Conservation (phyloP, 1,140 invertebrate genomes). For the Lycorma delicatula region DNA sequence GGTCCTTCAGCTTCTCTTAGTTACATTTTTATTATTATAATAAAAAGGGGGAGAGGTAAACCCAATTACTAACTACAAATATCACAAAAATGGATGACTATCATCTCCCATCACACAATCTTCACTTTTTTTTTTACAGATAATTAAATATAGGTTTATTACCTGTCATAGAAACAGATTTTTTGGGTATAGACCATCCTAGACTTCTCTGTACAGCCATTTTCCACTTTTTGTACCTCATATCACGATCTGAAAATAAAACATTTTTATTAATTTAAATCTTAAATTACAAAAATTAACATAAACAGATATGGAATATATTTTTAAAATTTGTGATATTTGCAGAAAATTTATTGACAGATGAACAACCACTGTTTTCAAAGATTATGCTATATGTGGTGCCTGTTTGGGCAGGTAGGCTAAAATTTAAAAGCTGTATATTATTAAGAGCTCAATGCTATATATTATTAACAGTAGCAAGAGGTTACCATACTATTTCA, state of each 20-base stretch:
- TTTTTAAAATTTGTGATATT: slow-evolving; percentile 5
- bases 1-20: too few species aligned
- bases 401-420: too few species aligned
- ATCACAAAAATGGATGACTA: background rate
- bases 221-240: slow-evolving; percentile 82
- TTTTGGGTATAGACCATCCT: slow-evolving; percentile 70
- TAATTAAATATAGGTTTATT: slow-evolving; percentile 6
- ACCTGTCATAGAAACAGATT: slow-evolving; percentile 59
- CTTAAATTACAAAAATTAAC: background rate
- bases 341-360: slow-evolving; percentile 8
- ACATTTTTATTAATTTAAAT: background rate
- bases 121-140: too few species aligned
- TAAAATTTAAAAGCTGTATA: too few species aligned
- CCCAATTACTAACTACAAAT: background rate
- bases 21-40: background rate
- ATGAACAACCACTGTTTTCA: slow-evolving; percentile 3
- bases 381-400: slow-evolving; percentile 5
- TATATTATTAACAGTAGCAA: too few species aligned
- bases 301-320: background rate
- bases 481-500: too few species aligned
- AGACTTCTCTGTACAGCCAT: slow-evolving; percentile 82
- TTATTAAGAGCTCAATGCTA: too few species aligned
- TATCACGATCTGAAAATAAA: slow-evolving; percentile 57
- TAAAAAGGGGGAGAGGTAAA: background rate
- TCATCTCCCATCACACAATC: too few species aligned